A percentile compares a stretch with the other conserved stretches of the same genome.
Conservation (phyloP, 2,888 invertebrate species). For the Automeris io region DNA sequence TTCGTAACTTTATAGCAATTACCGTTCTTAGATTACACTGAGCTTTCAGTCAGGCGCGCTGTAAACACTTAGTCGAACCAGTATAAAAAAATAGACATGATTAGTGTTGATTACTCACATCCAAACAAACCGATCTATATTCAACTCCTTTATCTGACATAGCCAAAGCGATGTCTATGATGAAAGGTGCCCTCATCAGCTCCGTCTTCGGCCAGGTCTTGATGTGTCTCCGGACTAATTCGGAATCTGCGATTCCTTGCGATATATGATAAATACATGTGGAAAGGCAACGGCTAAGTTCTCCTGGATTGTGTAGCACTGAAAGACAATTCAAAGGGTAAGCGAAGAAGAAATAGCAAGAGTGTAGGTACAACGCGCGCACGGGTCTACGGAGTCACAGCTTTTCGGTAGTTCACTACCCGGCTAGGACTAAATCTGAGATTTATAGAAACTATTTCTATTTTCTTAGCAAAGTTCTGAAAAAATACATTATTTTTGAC, state of each 20-base stretch:
- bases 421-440: no score
- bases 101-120: constrained; percentile 53
- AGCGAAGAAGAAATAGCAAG: not conserved
- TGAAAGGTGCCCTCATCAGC: constrained; percentile 49
- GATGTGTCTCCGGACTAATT: constrained; percentile 43
- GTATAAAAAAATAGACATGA: no score
- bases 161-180: constrained; percentile 55
- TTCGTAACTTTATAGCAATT: no score
- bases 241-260: constrained; percentile 50
- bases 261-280: constrained; percentile 61
- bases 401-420: no score
- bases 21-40: no score
- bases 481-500: no score
- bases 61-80: no score
- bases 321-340: constrained; percentile 9
- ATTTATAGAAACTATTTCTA: no score
- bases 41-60: no score
- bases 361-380: no score
- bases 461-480: no score
- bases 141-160: constrained; percentile 51
- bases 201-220: constrained; percentile 55
- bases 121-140: constrained; percentile 49
- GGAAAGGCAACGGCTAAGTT: constrained; percentile 53
- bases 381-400: no score
- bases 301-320: constrained; percentile 50